Evolutionary conservation across 2,888 invertebrate species (phyloP), one percentile per base, ranked within the genome.

Genomic region (Eubasilissa splendida): DNA sequence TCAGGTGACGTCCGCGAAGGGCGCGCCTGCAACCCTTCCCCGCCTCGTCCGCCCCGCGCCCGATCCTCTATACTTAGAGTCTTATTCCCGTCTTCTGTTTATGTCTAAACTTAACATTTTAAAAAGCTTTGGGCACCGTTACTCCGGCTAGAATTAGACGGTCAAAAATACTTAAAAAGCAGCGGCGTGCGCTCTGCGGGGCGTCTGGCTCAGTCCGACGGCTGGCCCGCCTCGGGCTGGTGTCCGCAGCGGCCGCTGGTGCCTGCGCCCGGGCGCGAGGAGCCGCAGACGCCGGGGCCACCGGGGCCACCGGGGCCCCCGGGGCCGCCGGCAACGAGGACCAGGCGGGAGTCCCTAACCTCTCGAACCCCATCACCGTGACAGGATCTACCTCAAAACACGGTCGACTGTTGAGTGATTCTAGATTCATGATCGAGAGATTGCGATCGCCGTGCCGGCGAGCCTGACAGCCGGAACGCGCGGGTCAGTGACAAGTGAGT

Each of bases 131-230:
- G 82, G 84, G 81, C 82, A 85, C 82, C 80, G 80, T 82, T 78
- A 82, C 81, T 81, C 79, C 81, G 68, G 84, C 85, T 85, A 83
- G 84, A 88, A 88, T 88, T 88, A 87, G 88, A 87, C 88, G 88
- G 88, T 89, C 89, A 88, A 89, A 89, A 90, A 90, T 89, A 89
- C 89, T 88, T 88, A 88, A 88, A 88, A 89, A 88, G 88, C 88
- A 87, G 87, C 88, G 88, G 87, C 88, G 81, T 58, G 87, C 88
- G 81, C 56, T 73, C 81, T 74, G 82, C 77, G 77, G 77, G 70
- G 77, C 81, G 78, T 14, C 77, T 70, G 81, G 79, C 84, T 81
- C 82, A 82, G 84, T 82, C 60, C 79, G 79, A 77, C 59, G 82
- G 80, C 73, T 75, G 83, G 80, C 73, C 52, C 56, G 79, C 53